phyloP scores from a whole-genome alignment of 2,797 vertebrate species.

The Semaprochilodus insignis region DNA sequence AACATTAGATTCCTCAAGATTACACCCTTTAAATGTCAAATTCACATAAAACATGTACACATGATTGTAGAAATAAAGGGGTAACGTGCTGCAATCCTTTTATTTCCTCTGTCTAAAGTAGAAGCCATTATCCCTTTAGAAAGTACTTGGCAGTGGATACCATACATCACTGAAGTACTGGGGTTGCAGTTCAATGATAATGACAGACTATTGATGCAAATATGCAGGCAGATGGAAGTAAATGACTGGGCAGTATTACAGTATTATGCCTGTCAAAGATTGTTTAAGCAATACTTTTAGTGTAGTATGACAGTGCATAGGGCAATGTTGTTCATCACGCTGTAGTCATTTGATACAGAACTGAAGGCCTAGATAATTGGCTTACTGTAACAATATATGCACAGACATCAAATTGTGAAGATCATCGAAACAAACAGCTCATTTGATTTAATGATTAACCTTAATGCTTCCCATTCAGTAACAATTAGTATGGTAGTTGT shows the following conservation, averaged over 20 bases:
- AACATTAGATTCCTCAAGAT: neutral
- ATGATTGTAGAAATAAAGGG: neutral
- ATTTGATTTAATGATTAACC: no score
- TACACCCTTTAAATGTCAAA: neutral
- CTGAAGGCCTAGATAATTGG: no score
- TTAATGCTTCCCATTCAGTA: neutral
- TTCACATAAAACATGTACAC: no score
- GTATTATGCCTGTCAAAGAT: neutral
- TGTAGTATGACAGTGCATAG: neutral
- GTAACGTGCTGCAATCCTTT: neutral
- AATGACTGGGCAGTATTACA: no score
- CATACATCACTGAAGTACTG: neutral
- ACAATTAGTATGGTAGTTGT: neutral
- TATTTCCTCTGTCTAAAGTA: neutral
- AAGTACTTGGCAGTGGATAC: neutral
- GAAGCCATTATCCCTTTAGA: neutral
- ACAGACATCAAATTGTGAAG: no score
- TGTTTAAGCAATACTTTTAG: neutral
- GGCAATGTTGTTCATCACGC: no score
- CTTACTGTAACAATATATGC: no score
- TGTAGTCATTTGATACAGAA: no score
- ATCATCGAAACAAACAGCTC: no score
- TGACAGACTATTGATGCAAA: no score
- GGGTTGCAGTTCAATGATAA: neutral
- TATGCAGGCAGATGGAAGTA: no score